Evolutionary conservation across 30 jellyfish, hydroid and myxozoan genomes (phyloP).

Genomic region (Aurelia coerulea): DNA sequence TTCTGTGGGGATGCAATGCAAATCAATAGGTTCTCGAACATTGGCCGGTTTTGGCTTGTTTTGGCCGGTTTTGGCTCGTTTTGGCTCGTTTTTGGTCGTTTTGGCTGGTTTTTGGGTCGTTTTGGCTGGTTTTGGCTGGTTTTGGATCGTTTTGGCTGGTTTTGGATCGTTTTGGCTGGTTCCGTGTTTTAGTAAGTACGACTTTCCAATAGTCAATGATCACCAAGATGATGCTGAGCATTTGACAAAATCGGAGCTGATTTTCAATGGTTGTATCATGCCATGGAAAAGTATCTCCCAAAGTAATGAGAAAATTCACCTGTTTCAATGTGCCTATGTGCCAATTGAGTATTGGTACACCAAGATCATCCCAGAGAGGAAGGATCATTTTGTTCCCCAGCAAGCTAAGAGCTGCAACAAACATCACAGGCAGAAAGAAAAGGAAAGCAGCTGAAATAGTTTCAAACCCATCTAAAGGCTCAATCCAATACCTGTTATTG

Average conservation of each 20-base stretch:
- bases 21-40: too few relatives aligned
- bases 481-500: neutral
- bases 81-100: too few relatives aligned
- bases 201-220: constrained; percentile 25
- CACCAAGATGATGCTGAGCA: neutral
- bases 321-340: constrained; percentile 40
- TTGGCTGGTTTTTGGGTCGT: too few relatives aligned
- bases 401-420: neutral
- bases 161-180: too few relatives aligned
- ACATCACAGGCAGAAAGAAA: neutral
- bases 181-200: too few relatives aligned
- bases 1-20: too few relatives aligned
- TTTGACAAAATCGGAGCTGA: neutral
- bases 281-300: neutral
- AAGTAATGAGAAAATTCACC: constrained; percentile 11
- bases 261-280: constrained; percentile 8
- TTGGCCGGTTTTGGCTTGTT: too few relatives aligned
- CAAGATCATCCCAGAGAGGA: neutral
- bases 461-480: neutral
- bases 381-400: constrained; percentile 37
- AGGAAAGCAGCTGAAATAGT: neutral
- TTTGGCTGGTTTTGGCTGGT: too few relatives aligned
- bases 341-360: constrained; percentile 24
- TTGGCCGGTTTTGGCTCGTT: too few relatives aligned
- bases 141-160: too few relatives aligned